Base-by-base conservation (phyloP, 2,888 invertebrate genomes). In the Acronicta leporina region DNA sequence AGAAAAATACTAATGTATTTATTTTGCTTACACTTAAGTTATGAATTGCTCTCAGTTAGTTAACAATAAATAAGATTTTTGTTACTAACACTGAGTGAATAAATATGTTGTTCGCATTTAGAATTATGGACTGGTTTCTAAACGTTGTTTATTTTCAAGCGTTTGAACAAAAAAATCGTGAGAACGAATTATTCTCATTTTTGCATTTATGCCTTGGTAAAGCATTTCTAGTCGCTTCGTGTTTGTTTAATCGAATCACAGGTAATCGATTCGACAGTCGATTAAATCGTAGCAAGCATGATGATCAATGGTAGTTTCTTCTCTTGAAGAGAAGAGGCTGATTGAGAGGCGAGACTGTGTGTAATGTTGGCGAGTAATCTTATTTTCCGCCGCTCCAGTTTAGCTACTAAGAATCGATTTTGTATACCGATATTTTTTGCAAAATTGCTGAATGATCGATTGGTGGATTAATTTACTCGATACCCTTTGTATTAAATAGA, bases 1-100 rank as follows among this genome's bases (percentile, higher is more conserved):
- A 81, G 73, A 78, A 62, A 77, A 80, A 70, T 80, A 84, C 88
- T 92, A 92, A 93, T 87, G 86, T 93, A 93, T 93, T 93, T 93
- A 92, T 93, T 92, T 90, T 57, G 92, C 91, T 91, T 92, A 80
- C 67, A 80, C 80, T 83, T 82, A 89, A 87, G 84, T 81, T 66
- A 75, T 63, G 41, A 70, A 80, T 64, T 77, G 82, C 80, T 79
- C 82, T 87, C 84, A 72, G 80, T 83, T 81, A 75, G 75, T 74
- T 72, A 71, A 68, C 58, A 67, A 74, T 73, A 80, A 74, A 80
- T 77, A 82, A 62, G 68, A 66, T 64, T 75, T 79, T 77, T 78
- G 77, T 80, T 82, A 84, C 80, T 83, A 84, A 84, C 68, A 73
- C 44, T 46, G 67, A 75, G 65, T 63, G 55, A 63, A 30, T 35